Base-by-base conservation (phyloP, 2,797 vertebrate genomes). In the Pachyuromys duprasi region DNA sequence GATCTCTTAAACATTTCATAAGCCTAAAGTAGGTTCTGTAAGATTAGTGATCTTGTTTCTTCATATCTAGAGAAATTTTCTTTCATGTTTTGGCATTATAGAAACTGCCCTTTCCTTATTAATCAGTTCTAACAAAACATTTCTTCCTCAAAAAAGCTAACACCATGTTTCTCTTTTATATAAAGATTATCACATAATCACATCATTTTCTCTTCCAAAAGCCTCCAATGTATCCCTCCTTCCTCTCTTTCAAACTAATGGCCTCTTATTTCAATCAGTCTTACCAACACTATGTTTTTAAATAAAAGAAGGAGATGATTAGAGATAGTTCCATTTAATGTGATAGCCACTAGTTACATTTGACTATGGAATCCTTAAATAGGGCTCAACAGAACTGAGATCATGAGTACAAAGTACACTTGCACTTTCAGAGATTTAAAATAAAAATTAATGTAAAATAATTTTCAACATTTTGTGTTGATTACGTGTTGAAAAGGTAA, bases 1-100 rank as follows among this genome's bases (percentile, higher is more conserved):
- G 11, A 6, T 79, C 42, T 90, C 2, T 82, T 39, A 80, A 26
- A 39, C 0, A 5, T 62, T 92, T 95, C 76, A 75, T 6, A 92
- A 92, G 39, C 84, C 63, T 60, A 90, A 70, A 95, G 42, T 86
- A 1, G 31, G 69, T 33, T 83, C n/a, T 87, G 17, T 0, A 74
- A 80, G 63, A 36, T 33, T 74, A 89, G 20, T 75, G 69, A 62
- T 83, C 76, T 90, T 93, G 12, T 62, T 84, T 74, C 89, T 65
- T n/a, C 5, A 74, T n/a, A 72, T 92, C 55, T 90, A 92, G 18
- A 90, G 39, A 81, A 24, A 57, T 78, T 90, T 95, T 94, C 12
- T 55, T 57, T 57, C 33, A 42, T 75, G 78, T 42, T 89, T 84
- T 86, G 67, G 8, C 67, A 36, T 76, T 63, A 8, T 86, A 88